A percentile compares a stretch with the other conserved stretches of the same genome.
Evolutionary conservation across 2,113 vertebrate species (phyloP).

Genomic region (Emydura subglobosa): DNA sequence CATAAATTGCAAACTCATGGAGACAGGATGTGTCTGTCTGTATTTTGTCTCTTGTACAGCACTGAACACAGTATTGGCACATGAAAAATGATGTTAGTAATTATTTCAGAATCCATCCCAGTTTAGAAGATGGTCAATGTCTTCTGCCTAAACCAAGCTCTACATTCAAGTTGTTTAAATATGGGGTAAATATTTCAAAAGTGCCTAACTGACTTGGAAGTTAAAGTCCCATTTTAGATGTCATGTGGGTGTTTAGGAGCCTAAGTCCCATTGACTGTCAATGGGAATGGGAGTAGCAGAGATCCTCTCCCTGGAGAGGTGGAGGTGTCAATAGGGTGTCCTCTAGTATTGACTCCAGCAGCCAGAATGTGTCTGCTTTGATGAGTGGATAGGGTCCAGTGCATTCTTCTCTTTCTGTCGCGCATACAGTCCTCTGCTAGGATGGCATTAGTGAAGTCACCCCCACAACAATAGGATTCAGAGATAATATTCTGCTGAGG

Average conservation of each 20-base stretch:
- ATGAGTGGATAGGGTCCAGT: not conserved
- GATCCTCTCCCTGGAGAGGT: not conserved
- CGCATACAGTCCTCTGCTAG: too few relatives aligned
- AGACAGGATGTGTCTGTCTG: not conserved
- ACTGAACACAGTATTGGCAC: not conserved
- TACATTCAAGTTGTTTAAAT: not conserved
- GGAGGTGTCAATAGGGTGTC: not conserved
- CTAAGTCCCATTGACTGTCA: not conserved
- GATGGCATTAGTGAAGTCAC: too few relatives aligned
- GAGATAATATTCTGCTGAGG: too few relatives aligned
- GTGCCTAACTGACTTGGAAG: not conserved
- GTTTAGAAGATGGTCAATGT: not conserved
- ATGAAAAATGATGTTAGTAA: not conserved
- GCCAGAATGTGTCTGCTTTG: not conserved
- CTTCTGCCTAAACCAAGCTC: not conserved
- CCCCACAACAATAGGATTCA: too few relatives aligned
- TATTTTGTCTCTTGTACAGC: not conserved
- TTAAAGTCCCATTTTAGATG: not conserved
- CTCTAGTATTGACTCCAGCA: not conserved
- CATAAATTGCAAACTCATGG: not conserved
- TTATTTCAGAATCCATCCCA: not conserved
- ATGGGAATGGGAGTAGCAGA: not conserved
- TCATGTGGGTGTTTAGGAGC: not conserved
- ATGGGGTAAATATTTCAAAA: not conserved
- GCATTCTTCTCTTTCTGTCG: not conserved